These are phyloP conservation scores for Pterophyllum scalare DNA, from an alignment of 2,113 vertebrate genomes.

Conservation along the genomic window DNA sequence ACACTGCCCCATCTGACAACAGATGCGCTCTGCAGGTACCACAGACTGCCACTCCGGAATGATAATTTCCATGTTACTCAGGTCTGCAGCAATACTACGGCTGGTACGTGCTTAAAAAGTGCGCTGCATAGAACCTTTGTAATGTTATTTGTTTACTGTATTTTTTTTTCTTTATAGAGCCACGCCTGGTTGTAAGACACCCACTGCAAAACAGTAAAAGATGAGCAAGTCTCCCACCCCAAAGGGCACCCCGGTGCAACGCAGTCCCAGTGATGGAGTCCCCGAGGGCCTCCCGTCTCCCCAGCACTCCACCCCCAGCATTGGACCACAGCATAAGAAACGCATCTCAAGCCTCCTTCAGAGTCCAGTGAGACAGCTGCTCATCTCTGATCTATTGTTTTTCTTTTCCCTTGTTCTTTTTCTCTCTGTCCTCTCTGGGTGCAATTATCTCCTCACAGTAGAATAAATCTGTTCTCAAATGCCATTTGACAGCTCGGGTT, in stretches of 20 bases:
- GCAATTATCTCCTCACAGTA: constrained; percentile 64
- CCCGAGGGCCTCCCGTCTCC: constrained; percentile 82
- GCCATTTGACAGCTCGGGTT: constrained; percentile 48
- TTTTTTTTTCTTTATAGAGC: constrained; percentile 28
- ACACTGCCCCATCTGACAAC: neutral
- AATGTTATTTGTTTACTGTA: neutral
- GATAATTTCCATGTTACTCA: too few relatives aligned
- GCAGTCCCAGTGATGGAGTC: constrained; percentile 84
- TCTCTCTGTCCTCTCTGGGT: constrained; percentile 70
- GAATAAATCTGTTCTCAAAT: constrained; percentile 69
- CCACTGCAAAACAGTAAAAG: constrained; percentile 61
- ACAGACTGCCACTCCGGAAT: too few relatives aligned
- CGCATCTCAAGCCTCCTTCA: constrained; percentile 93
- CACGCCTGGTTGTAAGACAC: constrained; percentile 56
- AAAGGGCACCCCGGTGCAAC: constrained; percentile 79
- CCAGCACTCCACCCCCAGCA: constrained; percentile 84
- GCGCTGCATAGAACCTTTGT: neutral
- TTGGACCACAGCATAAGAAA: constrained; percentile 89
- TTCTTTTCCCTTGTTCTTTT: constrained; percentile 33
- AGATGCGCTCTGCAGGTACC: neutral
- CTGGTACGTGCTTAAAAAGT: neutral
- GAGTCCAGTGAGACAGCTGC: constrained; percentile 83
- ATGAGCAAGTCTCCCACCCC: constrained; percentile 83
- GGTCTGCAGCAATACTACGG: neutral
- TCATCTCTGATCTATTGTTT: neutral